Evolutionary conservation across 2,888 invertebrate species (phyloP), one percentile per base, ranked within the genome.

Genomic region (Acronicta leporina): DNA sequence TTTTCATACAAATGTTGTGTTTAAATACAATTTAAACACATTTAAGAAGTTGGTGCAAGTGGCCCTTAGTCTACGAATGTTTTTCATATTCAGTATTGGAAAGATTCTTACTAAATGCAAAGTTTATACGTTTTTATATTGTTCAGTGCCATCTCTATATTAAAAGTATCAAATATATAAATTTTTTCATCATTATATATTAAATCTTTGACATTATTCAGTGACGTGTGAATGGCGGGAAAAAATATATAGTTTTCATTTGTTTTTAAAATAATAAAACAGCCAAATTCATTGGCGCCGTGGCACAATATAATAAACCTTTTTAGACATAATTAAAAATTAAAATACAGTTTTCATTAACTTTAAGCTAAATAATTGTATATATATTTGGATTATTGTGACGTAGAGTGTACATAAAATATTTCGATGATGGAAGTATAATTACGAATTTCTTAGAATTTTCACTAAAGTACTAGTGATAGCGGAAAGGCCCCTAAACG

Each of bases 141-240:
- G 74, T 70, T 75, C 72, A 53, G 71, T 77, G 76, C 62, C 69
- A 72, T 59, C 42, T 69, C 59, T 65, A 73, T 63, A 75, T 71
- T 77, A 75, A 78, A 72, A 76, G 57, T 75, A 80, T 75, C 64
- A 77, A 69, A 75, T 83, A 84, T 82, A 80, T 79, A 84, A 80
- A 83, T 73, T 77, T 13, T 77, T 71, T 74, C 70, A 75, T 75
- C 58, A 68, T 60, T 77, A 69, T 64, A 66, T 63, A 69, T 57
- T 71, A 63, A 66, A 69, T 75, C 75, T 80, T 79, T 73, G 74
- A 76, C 77, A 80, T 75, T 68, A 57, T 68, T 60, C 55, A 58
- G 74, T 79, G 79, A 75, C 73, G 75, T 67, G 35, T 62, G 58
- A 71, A 77, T 73, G 77, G 75, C 75, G 47, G 71, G 43, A 33